These are phyloP conservation scores for Agrochola lychnidis DNA, from an alignment of 2,888 invertebrate species.

Conservation along the genomic window DNA sequence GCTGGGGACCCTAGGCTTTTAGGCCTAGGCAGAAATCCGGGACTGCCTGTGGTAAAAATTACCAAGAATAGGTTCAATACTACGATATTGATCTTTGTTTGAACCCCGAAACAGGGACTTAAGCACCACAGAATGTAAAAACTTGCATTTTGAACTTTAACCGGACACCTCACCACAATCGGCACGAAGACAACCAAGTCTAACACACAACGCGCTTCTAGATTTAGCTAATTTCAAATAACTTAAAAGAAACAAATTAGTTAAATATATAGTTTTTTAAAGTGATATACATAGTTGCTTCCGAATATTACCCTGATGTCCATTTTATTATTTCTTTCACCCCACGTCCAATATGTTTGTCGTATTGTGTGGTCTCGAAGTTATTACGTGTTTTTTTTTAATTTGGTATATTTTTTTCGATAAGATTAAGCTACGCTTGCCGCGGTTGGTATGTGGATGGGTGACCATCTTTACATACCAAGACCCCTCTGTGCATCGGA, in stretches of 20 bases:
- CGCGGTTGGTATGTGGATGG: too few relatives aligned
- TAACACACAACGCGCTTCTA: conserved; percentile 56
- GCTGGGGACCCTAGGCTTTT: too few relatives aligned
- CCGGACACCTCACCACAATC: conserved; percentile 19
- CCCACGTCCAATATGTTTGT: conserved; percentile 55
- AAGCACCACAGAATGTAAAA: neutral
- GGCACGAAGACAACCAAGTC: conserved; percentile 28
- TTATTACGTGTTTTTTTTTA: neutral
- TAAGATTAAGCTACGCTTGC: neutral
- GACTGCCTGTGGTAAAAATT: too few relatives aligned
- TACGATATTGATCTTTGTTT: neutral
- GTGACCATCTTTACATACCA: too few relatives aligned
- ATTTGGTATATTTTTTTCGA: neutral
- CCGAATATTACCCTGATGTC: conserved; percentile 29
- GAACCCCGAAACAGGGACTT: neutral
- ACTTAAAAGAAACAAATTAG: conserved; percentile 28
- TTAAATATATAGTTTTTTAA: conserved; percentile 26
- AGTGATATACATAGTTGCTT: conserved; percentile 57
- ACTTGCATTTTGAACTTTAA: neutral
- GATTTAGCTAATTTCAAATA: conserved; percentile 52
- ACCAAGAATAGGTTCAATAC: neutral
- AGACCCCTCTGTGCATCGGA: too few relatives aligned
- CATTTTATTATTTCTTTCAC: conserved; percentile 38
- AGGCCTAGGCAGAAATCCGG: too few relatives aligned
- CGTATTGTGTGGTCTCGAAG: conserved; percentile 62